Base-by-base conservation (phyloP, 2,888 invertebrate species). In the Candidula unifasciata region DNA sequence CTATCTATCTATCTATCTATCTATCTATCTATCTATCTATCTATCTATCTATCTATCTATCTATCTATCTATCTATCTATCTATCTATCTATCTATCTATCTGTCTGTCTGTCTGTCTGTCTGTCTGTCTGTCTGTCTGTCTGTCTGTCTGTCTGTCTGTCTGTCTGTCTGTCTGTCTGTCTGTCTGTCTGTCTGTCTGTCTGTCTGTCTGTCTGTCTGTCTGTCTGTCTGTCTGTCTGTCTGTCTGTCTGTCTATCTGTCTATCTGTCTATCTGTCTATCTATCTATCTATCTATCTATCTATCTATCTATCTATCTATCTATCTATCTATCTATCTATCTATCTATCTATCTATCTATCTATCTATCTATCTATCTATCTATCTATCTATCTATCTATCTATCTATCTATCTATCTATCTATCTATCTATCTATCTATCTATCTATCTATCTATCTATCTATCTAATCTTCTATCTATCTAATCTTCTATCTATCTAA, bases 271-370 rank as follows among this genome's bases (percentile, higher is more conserved):
- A n/a, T n/a, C n/a, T n/a, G n/a, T n/a, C n/a, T n/a, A n/a, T n/a
- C 3, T 77, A 60, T 30, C 44, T 44, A 24, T 44, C 35, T 5
- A 6, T 37, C 66, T 81, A 6, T 30, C 64, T 64, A 30, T 3
- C 66, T 27, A 3, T 27, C 66, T 66, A 18, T 30, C 66, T 5
- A 18, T n/a, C 16, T 5, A 6, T 27, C 66, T 66, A 18, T 27
- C 66, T 66, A 18, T 66, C 66, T 27, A 18, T 66, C 66, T 27
- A 6, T 27, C 66, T 66, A 18, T 27, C 27, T 60, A 16, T 5
- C 66, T 60, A 80, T n/a, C 69, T 35, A 60, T 87, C 82, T 5
- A 85, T 27, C n/a, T 81, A 71, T 66, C 85, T 69, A 33, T 73
- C 84, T 76, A 64, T 16, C 8, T 30, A 8, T 68, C 60, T n/a